Conservation (phyloP, 2,888 invertebrate genomes). For the Malachius bipustulatus region DNA sequence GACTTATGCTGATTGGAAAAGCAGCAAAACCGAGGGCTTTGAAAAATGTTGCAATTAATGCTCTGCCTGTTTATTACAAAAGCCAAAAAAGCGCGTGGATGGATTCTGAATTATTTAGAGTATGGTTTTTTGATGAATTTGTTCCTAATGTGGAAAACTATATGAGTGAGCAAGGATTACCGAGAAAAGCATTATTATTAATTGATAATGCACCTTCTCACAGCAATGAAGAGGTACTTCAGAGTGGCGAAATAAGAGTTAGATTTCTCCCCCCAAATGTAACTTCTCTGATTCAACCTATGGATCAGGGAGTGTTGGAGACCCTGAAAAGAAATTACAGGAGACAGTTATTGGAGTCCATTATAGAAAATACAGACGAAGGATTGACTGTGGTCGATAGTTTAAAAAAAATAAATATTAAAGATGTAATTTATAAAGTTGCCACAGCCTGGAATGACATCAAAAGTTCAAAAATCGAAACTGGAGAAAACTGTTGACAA, state of each 20-base stretch:
- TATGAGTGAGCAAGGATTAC: background rate
- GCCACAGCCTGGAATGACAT: no score
- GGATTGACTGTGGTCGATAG: no score
- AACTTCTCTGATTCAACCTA: background rate
- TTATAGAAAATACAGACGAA: no score
- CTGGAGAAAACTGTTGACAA: no score
- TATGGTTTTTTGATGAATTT: no score
- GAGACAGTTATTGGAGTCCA: conserved; percentile 9
- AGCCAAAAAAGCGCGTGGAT: conserved; percentile 2
- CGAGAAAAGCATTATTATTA: background rate
- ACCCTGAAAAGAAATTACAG: background rate
- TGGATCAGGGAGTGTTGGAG: background rate
- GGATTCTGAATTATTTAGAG: background rate
- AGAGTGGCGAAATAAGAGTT: background rate
- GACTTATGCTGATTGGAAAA: background rate
- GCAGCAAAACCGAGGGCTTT: conserved; percentile 1
- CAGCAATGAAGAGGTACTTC: background rate
- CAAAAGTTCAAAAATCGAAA: no score
- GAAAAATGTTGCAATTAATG: background rate
- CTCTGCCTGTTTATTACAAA: background rate
- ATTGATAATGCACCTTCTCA: background rate
- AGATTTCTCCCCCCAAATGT: background rate
- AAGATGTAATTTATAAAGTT: no score
- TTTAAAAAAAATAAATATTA: no score
- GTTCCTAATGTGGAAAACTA: background rate